Evolutionary conservation across 2,888 invertebrate genomes (phyloP).

Genomic region (Polietes domitor): DNA sequence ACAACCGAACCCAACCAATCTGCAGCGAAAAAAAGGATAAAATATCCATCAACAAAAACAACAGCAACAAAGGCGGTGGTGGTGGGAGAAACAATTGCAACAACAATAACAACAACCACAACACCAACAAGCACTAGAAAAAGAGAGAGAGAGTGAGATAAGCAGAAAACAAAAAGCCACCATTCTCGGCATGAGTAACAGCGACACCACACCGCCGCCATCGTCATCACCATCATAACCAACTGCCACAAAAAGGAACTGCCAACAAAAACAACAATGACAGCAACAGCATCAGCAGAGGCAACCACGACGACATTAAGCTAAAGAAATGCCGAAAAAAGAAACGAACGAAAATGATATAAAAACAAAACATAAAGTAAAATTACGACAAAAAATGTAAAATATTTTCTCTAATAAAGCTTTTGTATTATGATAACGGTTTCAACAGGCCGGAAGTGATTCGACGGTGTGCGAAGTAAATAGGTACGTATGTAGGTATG

Average conservation of each 20-base stretch:
- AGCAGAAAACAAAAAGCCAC: slow-evolving; percentile 9
- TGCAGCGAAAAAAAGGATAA: slow-evolving; percentile 46
- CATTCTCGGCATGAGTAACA: not conserved
- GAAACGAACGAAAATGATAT: slow-evolving; percentile 35
- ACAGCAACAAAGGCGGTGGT: not conserved
- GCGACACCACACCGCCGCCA: not conserved
- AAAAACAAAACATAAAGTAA: slow-evolving; percentile 43
- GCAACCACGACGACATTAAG: not conserved
- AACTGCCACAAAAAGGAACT: not conserved
- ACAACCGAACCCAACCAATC: slow-evolving; percentile 48
- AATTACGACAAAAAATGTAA: slow-evolving; percentile 41
- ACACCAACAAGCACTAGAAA: not conserved
- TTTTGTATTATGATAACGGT: slow-evolving; percentile 50
- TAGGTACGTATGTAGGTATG: not conserved
- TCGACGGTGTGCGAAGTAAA: not conserved
- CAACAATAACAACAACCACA: not conserved
- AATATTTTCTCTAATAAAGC: slow-evolving; percentile 37
- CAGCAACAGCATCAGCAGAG: not conserved
- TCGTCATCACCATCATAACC: slow-evolving; percentile 9
- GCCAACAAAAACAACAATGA: not conserved
- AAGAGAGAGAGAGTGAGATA: not conserved
- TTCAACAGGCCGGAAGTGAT: slow-evolving; percentile 54
- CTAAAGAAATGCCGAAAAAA: slow-evolving; percentile 8
- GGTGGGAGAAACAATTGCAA: not conserved
- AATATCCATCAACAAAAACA: slow-evolving; percentile 35